These are phyloP conservation scores for Heliconius ethilla DNA, from an alignment of 2,888 invertebrate genomes.

Conservation along the genomic window DNA sequence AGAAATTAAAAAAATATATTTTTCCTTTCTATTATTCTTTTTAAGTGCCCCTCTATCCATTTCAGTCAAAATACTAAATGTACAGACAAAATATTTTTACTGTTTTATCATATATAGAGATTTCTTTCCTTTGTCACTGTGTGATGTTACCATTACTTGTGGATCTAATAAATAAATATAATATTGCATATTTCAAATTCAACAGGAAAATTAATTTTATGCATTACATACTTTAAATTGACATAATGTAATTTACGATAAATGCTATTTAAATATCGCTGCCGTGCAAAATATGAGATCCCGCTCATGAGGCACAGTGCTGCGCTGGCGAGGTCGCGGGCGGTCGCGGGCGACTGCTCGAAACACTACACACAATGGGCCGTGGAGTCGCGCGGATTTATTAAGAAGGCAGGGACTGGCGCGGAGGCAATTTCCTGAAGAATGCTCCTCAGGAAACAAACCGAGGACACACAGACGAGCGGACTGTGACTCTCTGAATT, in stretches of 20 bases:
- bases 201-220: background rate
- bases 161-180: too few relatives aligned
- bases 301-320: background rate
- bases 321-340: background rate
- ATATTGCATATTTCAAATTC: background rate
- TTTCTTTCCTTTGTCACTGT: too few relatives aligned
- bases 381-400: constrained; percentile 15
- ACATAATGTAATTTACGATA: background rate
- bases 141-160: too few relatives aligned
- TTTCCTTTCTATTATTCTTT: too few relatives aligned
- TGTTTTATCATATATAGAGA: too few relatives aligned
- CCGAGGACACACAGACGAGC: constrained; percentile 10
- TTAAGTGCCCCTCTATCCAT: too few relatives aligned
- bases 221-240: background rate
- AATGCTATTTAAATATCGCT: background rate
- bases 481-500: background rate
- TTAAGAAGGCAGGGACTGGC: constrained; percentile 34
- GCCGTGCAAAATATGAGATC: background rate
- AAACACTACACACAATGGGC: constrained; percentile 29
- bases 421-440: constrained; percentile 54
- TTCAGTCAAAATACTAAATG: too few relatives aligned
- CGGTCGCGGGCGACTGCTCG: too few relatives aligned
- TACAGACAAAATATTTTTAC: too few relatives aligned
- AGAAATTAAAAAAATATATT: too few relatives aligned
- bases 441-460: constrained; percentile 43